Evolutionary conservation across 2,797 vertebrate species (phyloP).

Genomic region (Heliangelus exortis): DNA sequence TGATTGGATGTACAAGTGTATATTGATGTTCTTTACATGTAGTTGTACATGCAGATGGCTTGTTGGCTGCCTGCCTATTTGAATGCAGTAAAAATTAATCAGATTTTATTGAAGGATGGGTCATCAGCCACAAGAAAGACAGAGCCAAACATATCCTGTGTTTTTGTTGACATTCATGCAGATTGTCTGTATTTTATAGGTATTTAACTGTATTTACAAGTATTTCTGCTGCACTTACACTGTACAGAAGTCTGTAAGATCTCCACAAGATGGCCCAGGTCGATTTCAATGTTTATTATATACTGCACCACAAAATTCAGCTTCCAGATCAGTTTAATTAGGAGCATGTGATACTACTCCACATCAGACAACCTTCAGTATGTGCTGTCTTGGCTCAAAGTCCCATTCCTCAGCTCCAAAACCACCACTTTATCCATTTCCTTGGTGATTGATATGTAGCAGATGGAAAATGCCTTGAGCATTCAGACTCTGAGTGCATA

Average conservation of each 20-base stretch:
- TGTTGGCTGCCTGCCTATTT: background rate
- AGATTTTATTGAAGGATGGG: background rate
- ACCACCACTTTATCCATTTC: background rate
- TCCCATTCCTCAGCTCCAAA: background rate
- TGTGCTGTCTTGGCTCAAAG: background rate
- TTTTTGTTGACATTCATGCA: background rate
- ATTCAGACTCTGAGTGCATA: background rate
- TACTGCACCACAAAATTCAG: background rate
- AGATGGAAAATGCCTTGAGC: background rate
- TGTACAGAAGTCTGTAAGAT: background rate
- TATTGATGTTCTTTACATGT: background rate
- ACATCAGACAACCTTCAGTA: background rate
- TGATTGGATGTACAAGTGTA: background rate
- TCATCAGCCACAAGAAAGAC: background rate
- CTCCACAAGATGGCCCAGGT: background rate
- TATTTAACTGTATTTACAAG: background rate
- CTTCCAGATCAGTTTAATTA: background rate
- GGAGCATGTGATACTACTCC: background rate
- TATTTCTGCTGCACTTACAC: background rate
- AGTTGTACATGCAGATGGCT: background rate
- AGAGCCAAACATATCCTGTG: background rate
- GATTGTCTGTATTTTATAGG: background rate
- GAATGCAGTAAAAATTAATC: background rate
- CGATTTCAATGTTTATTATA: background rate
- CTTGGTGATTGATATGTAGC: background rate